A percentile compares a stretch with the other conserved stretches of the same genome.
Conservation (phyloP, 2,113 vertebrate genomes). For the Pipa parva region DNA sequence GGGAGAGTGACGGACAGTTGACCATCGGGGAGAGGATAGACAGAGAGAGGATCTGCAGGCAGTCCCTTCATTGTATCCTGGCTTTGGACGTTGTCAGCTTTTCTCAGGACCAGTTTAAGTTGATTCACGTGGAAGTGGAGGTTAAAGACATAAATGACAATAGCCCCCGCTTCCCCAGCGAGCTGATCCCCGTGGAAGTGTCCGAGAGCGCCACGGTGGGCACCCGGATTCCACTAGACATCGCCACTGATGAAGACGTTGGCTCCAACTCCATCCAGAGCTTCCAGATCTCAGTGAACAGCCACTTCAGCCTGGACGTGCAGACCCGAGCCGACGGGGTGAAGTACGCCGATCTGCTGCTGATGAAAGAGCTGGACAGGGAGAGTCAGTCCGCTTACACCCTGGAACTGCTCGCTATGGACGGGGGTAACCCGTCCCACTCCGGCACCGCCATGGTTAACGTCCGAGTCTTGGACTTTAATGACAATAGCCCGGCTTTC, state of each 20-base stretch:
- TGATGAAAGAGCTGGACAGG: slow-evolving; percentile 86
- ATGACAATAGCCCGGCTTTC: slow-evolving; percentile 89
- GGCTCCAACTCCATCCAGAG: slow-evolving; percentile 87
- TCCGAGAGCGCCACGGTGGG: slow-evolving; percentile 81
- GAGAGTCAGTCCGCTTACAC: slow-evolving; percentile 79
- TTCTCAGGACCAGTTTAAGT: slow-evolving; percentile 82
- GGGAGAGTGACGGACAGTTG: slow-evolving; percentile 88
- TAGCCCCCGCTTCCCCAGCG: slow-evolving; percentile 79
- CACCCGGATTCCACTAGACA: slow-evolving; percentile 80
- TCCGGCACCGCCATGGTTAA: slow-evolving; percentile 79
- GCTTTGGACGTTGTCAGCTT: slow-evolving; percentile 92
- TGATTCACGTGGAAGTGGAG: slow-evolving; percentile 92
- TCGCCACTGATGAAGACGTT: slow-evolving; percentile 82
- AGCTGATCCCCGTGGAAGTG: slow-evolving; percentile 79
- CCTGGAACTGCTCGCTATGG: slow-evolving; percentile 82
- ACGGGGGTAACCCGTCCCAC: slow-evolving; percentile 77
- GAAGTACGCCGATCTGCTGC: slow-evolving; percentile 87
- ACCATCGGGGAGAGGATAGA: slow-evolving; percentile 84
- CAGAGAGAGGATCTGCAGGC: slow-evolving; percentile 82
- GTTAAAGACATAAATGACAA: slow-evolving; percentile 93
- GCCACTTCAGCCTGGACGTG: slow-evolving; percentile 86
- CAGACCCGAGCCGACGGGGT: slow-evolving; percentile 87
- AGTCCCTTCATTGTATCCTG: slow-evolving; percentile 76
- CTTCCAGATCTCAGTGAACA: slow-evolving; percentile 85
- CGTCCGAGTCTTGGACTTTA: slow-evolving; percentile 84